Evolutionary conservation across 2,113 vertebrate genomes (phyloP), one percentile per base, ranked within the genome.

Genomic region (Bufo bufo): DNA sequence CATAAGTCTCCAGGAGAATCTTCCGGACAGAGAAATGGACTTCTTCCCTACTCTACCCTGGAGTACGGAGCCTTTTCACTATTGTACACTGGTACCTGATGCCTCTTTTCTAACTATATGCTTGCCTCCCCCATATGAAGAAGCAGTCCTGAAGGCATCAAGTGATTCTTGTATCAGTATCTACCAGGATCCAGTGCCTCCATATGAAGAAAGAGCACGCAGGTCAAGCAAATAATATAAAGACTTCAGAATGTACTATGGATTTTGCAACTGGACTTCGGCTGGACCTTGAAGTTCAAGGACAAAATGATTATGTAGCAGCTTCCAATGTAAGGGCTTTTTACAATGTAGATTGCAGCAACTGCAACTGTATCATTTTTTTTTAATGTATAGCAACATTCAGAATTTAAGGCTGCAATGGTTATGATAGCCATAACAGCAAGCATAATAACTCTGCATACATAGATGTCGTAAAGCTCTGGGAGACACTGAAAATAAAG

Each of bases 111-210:
- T 95, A 83, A 93, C 94, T 0, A 84, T 93, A 8, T 95, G 95
- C 4, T 94, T 95, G 82, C 97, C 96, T 6, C 95, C 97, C 0
- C 96, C 96, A 0, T 98, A 98, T 0, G 96, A 97, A 83, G 95
- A 97, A 85, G 97, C 97, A 75, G 96, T 95, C 71, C 94, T 94
- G 91, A 93, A 94, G 84, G 90, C 92, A 2, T 89, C 94, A 33
- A 93, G 91, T 0, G 94, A 92, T 0, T 92, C 95, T 90, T 95
- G 94, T 91, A 71, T 7, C 83, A 92, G 93, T 89, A 90, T 23
- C 75, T 91, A 89, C 88, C 87, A 12, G 17, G 90, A 89, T 0
- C 89, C 50, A 1, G 90, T 91, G 90, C 93, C 91, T 91, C 91
- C 86, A 43, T 91, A 91, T 0, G 91, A 91, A 91, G 93, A 91